Evolutionary conservation across 2,888 invertebrate genomes (phyloP).

Genomic region (Lasioglossum malachurum): DNA sequence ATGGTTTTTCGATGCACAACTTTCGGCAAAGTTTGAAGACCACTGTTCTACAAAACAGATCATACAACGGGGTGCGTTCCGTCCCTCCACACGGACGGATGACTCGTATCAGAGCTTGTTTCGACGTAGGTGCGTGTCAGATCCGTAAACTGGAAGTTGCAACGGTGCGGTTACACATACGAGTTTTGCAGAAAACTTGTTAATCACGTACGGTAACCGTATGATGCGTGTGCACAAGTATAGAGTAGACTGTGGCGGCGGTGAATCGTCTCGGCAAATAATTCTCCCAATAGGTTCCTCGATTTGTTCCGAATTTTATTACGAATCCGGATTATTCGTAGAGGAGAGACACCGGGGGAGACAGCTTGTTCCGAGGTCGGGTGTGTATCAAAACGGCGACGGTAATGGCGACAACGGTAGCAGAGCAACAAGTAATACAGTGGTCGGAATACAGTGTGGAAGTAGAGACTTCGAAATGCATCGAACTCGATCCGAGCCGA

Average conservation of each 20-base stretch:
- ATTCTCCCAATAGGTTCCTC: not conserved
- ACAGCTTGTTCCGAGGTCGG: constrained; percentile 74
- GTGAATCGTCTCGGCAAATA: not conserved
- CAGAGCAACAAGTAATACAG: constrained; percentile 56
- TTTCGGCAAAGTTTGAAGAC: not conserved
- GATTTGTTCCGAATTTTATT: not conserved
- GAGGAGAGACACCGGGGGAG: constrained; percentile 43
- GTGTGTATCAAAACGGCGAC: constrained; percentile 35
- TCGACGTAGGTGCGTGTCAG: constrained; percentile 13
- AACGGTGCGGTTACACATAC: not conserved
- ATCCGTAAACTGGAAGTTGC: constrained; percentile 66
- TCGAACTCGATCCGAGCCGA: constrained; percentile 71
- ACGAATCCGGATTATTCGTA: constrained; percentile 3
- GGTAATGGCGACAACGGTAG: constrained; percentile 49
- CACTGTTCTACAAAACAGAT: not conserved
- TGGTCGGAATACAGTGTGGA: constrained; percentile 84
- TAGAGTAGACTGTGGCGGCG: not conserved
- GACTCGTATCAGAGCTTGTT: constrained; percentile 17
- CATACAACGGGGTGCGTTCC: not conserved
- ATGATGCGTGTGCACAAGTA: not conserved
- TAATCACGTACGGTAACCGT: constrained; percentile 31
- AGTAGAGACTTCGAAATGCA: constrained; percentile 80
- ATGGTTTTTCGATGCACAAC: not conserved
- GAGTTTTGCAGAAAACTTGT: constrained; percentile 22
- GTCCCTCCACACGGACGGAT: constrained; percentile 43